phyloP scores from a whole-genome alignment of 2,888 invertebrate genomes.

The Sphaeridia pumilis region DNA sequence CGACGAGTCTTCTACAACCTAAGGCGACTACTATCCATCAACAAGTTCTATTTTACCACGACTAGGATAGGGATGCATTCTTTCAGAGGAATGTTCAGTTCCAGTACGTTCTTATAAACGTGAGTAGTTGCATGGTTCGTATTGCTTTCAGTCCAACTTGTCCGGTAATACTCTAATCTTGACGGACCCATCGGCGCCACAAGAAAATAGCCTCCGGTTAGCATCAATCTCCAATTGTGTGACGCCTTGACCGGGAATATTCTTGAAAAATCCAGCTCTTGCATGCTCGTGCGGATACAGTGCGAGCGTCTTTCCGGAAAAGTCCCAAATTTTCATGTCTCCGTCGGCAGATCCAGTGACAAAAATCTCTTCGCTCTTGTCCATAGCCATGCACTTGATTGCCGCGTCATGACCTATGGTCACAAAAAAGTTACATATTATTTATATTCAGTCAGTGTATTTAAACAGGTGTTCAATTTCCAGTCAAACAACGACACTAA shows the following conservation, averaged over 20 bases:
- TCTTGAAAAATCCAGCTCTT: slow-evolving; percentile 86
- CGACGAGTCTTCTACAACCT: too few species aligned
- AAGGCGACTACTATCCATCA: too few species aligned
- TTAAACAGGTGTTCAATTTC: not conserved
- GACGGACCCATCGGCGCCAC: slow-evolving; percentile 98
- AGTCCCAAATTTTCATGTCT: slow-evolving; percentile 90
- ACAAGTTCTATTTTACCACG: too few species aligned
- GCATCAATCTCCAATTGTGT: slow-evolving; percentile 89
- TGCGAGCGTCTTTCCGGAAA: slow-evolving; percentile 44
- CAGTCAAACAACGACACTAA: slow-evolving; percentile 7
- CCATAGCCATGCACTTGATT: slow-evolving; percentile 86
- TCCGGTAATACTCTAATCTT: slow-evolving; percentile 89
- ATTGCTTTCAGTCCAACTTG: slow-evolving; percentile 36
- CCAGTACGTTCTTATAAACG: too few species aligned
- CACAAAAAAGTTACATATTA: too few species aligned
- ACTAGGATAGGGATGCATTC: too few species aligned
- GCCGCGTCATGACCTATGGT: slow-evolving; percentile 76
- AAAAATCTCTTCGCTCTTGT: slow-evolving; percentile 91
- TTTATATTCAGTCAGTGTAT: not conserved
- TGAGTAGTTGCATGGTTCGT: not conserved
- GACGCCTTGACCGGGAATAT: slow-evolving; percentile 83
- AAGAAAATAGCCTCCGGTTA: slow-evolving; percentile 83
- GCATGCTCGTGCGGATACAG: slow-evolving; percentile 85
- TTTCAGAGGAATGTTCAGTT: too few species aligned
- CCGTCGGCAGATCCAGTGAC: slow-evolving; percentile 90